Evolutionary conservation across 2,888 invertebrate species (phyloP), one percentile per base, ranked within the genome.

Genomic region (Epistrophe grossulariae): DNA sequence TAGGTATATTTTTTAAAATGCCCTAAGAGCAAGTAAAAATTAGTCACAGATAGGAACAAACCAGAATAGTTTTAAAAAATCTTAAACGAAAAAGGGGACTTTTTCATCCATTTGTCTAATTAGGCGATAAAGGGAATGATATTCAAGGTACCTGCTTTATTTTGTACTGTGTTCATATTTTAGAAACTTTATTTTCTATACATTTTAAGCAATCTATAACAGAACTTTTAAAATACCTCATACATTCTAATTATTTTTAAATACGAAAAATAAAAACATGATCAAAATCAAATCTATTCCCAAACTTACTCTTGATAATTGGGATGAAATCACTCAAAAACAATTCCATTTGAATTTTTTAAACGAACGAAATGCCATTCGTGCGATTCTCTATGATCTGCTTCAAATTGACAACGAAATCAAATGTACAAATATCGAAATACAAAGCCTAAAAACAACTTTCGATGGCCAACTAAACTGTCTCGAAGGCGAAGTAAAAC

Each of bases 371-470:
- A 88, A 88, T 64, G 79, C 79, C 4, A 38, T 84, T 11, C 88
- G 84, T n/a, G 17, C 11, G 0, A 40, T 70, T n/a, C 79, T 88
- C 10, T 80, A 80, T 38, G 73, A 88, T 3, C 79, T 88, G 0
- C 43, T 84, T 0, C 84, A 78, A 73, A 38, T 73, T 1, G 84
- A 88, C 48, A 88, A 88, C 19, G 84, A 84, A 31, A 88, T 84
- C 8, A 84, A 88, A 24, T 77, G 88, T 24, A 70, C 62, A 9
- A 84, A 84, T 4, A 15, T 80, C 1, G 84, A 88, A 68, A 83
- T 84, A 11, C 72, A 84, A 59, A 31, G 3, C 5, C 48, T 88
- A 0, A 83, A 80, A 55, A 59, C n/a, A 6, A 50, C 8, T 15
- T 79, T 84, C 24, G 80, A 80, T 0, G 40, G 43, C 0, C 62